A percentile compares a stretch with the other conserved stretches of the same genome.
These are phyloP conservation scores for Villa cingulata DNA, from an alignment of 2,888 invertebrate genomes.

Conservation along the genomic window DNA sequence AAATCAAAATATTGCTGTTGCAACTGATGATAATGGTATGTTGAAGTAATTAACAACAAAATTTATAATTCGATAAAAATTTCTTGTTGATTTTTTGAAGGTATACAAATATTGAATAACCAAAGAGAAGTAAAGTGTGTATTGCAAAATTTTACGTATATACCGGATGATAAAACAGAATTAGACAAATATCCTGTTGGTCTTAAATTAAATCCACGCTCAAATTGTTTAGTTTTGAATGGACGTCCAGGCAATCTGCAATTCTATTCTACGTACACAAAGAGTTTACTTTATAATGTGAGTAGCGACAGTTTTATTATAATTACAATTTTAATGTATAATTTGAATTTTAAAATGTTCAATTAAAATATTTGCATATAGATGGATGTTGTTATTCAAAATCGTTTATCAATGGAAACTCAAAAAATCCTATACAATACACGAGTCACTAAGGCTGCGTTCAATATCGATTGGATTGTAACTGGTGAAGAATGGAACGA, in stretches of 20 bases:
- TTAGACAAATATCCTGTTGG: slow-evolving; percentile 34
- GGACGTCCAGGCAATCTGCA: slow-evolving; percentile 61
- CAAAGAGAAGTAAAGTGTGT: slow-evolving; percentile 41
- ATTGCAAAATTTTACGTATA: slow-evolving; percentile 55
- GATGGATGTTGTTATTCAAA: slow-evolving; percentile 59
- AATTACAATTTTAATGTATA: too few relatives aligned
- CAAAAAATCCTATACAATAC: slow-evolving; percentile 45
- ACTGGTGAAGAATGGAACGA: slow-evolving; percentile 53
- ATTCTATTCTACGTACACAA: slow-evolving; percentile 52
- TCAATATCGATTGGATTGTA: slow-evolving; percentile 60
- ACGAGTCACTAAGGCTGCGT: slow-evolving; percentile 50
- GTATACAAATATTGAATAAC: slow-evolving; percentile 42
- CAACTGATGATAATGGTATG: slow-evolving; percentile 55
- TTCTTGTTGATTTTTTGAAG: not conserved
- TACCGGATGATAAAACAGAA: slow-evolving; percentile 37
- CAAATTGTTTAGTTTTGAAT: slow-evolving; percentile 52
- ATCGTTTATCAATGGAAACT: slow-evolving; percentile 51
- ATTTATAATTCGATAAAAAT: too few relatives aligned
- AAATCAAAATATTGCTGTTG: slow-evolving; percentile 49
- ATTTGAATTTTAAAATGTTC: too few relatives aligned
- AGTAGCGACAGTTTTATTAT: too few relatives aligned
- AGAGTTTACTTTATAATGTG: slow-evolving; percentile 56
- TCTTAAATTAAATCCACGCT: slow-evolving; percentile 45
- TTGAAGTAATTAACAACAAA: too few relatives aligned
- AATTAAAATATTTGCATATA: slow-evolving; percentile 28